Base-by-base conservation (phyloP, 2,888 invertebrate genomes). In the Hirtodrosophila trivittata region DNA sequence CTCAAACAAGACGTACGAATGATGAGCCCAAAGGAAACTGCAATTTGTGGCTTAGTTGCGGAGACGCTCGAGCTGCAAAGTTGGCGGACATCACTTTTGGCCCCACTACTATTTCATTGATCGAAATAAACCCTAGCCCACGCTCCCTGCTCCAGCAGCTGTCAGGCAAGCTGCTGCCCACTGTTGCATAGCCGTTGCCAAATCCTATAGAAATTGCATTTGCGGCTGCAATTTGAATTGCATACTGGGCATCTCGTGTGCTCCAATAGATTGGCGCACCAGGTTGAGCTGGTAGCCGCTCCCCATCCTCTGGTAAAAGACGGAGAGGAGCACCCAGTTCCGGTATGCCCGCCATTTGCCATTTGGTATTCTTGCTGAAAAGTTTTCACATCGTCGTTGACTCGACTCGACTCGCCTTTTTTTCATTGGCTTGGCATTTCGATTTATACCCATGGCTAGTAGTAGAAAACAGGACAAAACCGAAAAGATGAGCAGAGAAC, bases 171-270 rank as follows among this genome's bases (percentile, higher is more conserved):
- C 35, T 12, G 41, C 41, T 21, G 28, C 4, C 35, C 18, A 25
- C 25, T 52, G 26, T 46, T 14, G 18, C 45, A 10, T 21, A 16
- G 38, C 42, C 47, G 3, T 38, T 14, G 32, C 57, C 71, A 77
- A 86, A 84, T 80, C 75, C 82, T 73, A 74, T 84, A 66, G 80
- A 86, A 80, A 86, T 86, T 80, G 87, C 80, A 86, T 80, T 81
- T 85, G 80, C 41, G 82, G 74, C 58, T 64, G 69, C 77, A 84
- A 84, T 84, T 84, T 80, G 80, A 86, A 80, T 84, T 78, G 78
- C 77, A 56, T 30, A 18, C 30, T 1, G 12, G 26, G 43, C 25
- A 9, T 9, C 25, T 33, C 52, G 45, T n/a, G 39, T 16, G 12
- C 39, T 21, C 13, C 43, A 32, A 13, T 25, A 13, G 13, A 39